These are phyloP conservation scores for Neosilurus hyrtlii DNA, from an alignment of 2,797 vertebrate species.

Conservation along the genomic window DNA sequence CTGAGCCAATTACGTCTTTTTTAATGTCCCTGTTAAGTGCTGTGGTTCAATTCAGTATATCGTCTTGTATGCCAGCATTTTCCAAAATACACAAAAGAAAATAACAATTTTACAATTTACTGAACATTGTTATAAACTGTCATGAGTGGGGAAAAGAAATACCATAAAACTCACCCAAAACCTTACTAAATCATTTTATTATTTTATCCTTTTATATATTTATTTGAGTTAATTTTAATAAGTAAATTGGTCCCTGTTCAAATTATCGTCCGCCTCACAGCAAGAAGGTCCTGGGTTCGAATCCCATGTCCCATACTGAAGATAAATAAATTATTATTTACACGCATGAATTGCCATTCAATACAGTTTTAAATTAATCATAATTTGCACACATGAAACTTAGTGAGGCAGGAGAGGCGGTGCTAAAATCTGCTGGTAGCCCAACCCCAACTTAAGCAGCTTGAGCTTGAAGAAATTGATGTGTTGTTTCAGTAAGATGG, in stretches of 20 bases:
- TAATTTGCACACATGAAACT: no score
- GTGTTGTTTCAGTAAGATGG: no score
- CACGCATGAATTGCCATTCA: no score
- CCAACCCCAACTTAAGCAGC: no score
- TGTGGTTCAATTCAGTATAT: neutral
- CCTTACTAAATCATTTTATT: neutral
- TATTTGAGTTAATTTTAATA: neutral
- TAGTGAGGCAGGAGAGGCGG: no score
- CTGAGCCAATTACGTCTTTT: neutral
- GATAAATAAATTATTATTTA: no score
- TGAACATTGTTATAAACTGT: neutral
- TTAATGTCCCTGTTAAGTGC: constrained; percentile 1
- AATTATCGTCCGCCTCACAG: neutral
- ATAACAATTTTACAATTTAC: neutral
- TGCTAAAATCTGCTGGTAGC: no score
- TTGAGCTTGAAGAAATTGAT: no score
- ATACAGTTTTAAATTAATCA: no score
- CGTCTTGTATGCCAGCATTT: neutral
- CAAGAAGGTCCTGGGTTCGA: no score
- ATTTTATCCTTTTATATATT: neutral
- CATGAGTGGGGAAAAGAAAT: neutral
- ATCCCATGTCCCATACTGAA: no score
- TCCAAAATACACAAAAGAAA: neutral
- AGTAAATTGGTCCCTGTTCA: neutral
- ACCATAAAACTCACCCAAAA: constrained; percentile 1